These are phyloP conservation scores for Eumerus sabulonum DNA, from an alignment of 2,888 invertebrate genomes.

Conservation along the genomic window DNA sequence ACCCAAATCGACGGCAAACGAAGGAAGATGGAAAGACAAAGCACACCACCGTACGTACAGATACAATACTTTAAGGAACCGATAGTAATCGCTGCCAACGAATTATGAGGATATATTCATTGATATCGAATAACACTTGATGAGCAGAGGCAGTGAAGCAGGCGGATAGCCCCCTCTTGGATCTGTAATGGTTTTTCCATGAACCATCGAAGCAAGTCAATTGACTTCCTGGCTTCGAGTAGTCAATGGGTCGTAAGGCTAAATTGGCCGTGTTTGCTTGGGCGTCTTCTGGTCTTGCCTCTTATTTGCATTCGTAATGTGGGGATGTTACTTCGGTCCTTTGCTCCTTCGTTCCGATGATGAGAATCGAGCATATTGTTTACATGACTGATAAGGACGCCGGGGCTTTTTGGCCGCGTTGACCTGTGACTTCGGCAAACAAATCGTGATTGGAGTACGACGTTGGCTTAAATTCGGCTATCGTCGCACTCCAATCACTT, in stretches of 20 bases:
- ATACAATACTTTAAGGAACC: not conserved
- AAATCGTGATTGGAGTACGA: too few relatives aligned
- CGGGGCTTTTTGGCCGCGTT: too few relatives aligned
- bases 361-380: constrained; percentile 53
- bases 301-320: constrained; percentile 65
- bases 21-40: constrained; percentile 55
- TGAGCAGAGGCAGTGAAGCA: constrained; percentile 50
- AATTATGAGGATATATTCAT: constrained; percentile 66
- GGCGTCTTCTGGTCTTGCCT: constrained; percentile 23
- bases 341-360: too few relatives aligned
- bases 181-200: constrained; percentile 58
- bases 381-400: constrained; percentile 53
- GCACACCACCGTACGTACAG: constrained; percentile 12
- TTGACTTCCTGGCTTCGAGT: constrained; percentile 51
- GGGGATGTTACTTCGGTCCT: constrained; percentile 14
- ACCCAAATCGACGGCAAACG: constrained; percentile 61
- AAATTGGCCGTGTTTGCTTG: constrained; percentile 14
- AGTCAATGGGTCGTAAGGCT: not conserved
- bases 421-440: too few relatives aligned
- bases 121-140: constrained; percentile 65
- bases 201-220: constrained; percentile 41
- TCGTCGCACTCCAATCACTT: too few relatives aligned
- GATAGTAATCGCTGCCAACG: constrained; percentile 42
- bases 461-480: too few relatives aligned
- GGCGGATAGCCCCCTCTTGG: not conserved